Base-by-base conservation (phyloP, 2,888 invertebrate species). In the Drosophila ustulata region DNA sequence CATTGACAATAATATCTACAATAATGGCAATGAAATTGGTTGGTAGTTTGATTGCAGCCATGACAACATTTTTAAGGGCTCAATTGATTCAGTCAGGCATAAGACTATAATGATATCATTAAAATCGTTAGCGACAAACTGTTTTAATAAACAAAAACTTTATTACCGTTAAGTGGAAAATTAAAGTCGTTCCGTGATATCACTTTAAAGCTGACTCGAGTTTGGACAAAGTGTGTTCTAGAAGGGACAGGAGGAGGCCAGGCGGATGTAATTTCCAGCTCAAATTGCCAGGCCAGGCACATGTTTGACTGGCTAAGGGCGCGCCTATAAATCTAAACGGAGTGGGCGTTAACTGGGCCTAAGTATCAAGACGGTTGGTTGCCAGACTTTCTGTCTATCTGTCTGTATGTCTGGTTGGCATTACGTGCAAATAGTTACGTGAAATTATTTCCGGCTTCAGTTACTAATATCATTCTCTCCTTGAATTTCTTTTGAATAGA, bases 371-470 rank as follows among this genome's bases (percentile, higher is more conserved):
- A 53, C 46, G 63, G 43, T 66, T 64, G 41, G 25, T 74, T 61
- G 66, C 62, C 37, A 62, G 34, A 46, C 47, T 63, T 49, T 57
- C 41, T 32, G 34, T 56, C 63, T 51, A 43, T 43, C 65, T 53
- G 58, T 13, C 66, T 61, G 50, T 13, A 64, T 61, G 50, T 37
- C 68, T 57, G 56, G 57, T 64, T 50, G 66, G 66, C 64, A 63
- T 63, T 82, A 83, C 86, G 83, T 83, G 83, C 83, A 83, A 86
- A 86, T 83, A 83, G 83, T 73, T 79, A 81, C 83, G 83, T 79
- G 70, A 83, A 83, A 83, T 86, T 86, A 86, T 86, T 86, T 83
- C 83, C 83, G 83, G 81, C 66, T 63, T 77, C 83, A 71, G 76
- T 80, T 75, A 77, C 83, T 74, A 75, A 82, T 82, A 83, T 83